A percentile compares a stretch with the other conserved stretches of the same genome.
These are phyloP conservation scores for Eulithis testata DNA, from an alignment of 2,888 invertebrate species.

Conservation along the genomic window DNA sequence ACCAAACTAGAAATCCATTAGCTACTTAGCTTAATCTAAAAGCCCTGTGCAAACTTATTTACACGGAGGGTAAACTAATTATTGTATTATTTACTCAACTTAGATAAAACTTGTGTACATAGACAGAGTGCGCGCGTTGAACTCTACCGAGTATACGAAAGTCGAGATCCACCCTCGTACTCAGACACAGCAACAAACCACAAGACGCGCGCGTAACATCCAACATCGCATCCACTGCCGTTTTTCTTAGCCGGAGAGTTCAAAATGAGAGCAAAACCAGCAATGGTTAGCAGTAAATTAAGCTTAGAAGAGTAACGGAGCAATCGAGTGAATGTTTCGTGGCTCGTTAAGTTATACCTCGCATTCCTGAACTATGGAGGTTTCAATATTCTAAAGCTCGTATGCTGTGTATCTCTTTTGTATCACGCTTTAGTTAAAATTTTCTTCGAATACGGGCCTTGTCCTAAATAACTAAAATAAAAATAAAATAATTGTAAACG, in stretches of 20 bases:
- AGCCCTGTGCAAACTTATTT: constrained; percentile 39
- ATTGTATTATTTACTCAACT: constrained; percentile 52
- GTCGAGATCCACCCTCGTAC: constrained; percentile 51
- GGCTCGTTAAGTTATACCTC: constrained; percentile 44
- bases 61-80: constrained; percentile 46
- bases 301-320: constrained; percentile 19
- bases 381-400: constrained; percentile 22
- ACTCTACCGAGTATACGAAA: constrained; percentile 66
- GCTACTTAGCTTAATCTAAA: constrained; percentile 30
- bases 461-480: too few relatives aligned
- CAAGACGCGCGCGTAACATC: constrained; percentile 18
- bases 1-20: neutral
- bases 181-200: constrained; percentile 29
- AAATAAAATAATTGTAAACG: too few relatives aligned
- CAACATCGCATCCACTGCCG: constrained; percentile 36
- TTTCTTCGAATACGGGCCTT: too few relatives aligned
- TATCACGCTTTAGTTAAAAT: too few relatives aligned
- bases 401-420: too few relatives aligned
- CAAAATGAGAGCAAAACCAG: constrained; percentile 5
- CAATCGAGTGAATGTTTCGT: constrained; percentile 39
- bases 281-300: constrained; percentile 36
- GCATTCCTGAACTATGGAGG: constrained; percentile 51
- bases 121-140: constrained; percentile 68
- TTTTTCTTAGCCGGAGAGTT: neutral
- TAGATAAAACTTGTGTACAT: constrained; percentile 51